phyloP scores from a whole-genome alignment of 2,888 invertebrate genomes.

The Plebejus anna region DNA sequence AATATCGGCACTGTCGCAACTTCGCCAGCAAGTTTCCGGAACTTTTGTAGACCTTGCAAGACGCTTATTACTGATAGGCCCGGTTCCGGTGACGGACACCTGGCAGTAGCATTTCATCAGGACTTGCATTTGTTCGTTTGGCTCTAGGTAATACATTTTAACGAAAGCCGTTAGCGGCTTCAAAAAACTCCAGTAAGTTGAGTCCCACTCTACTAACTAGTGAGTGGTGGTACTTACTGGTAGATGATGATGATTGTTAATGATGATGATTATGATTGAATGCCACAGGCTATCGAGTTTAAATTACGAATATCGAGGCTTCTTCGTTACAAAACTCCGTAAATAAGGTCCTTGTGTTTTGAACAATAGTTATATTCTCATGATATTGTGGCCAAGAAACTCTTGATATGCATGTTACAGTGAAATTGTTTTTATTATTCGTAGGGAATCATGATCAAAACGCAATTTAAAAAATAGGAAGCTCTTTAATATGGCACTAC shows the following conservation, averaged over 20 bases:
- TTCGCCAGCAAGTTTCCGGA: no score
- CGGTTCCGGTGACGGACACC: neutral
- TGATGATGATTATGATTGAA: no score
- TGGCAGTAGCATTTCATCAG: neutral
- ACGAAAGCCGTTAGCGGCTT: neutral
- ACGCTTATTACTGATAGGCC: neutral
- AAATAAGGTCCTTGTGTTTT: no score
- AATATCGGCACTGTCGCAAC: neutral
- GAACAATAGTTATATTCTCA: no score
- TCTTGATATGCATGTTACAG: neutral
- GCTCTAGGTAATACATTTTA: neutral
- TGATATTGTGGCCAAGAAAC: neutral
- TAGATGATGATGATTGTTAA: neutral
- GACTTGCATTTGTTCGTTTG: neutral
- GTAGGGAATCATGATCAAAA: neutral
- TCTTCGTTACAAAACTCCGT: no score
- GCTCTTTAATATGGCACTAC: slow-evolving; percentile 80
- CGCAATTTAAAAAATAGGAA: slow-evolving; percentile 63
- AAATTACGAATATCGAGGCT: no score
- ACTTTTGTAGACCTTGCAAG: neutral
- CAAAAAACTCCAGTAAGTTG: no score
- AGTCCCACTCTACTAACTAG: no score
- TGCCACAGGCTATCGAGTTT: no score
- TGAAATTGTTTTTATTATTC: no score
- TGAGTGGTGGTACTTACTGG: no score